Evolutionary conservation across 2,888 invertebrate genomes (phyloP), one percentile per base, ranked within the genome.

Genomic region (Ormyrus pomaceus): DNA sequence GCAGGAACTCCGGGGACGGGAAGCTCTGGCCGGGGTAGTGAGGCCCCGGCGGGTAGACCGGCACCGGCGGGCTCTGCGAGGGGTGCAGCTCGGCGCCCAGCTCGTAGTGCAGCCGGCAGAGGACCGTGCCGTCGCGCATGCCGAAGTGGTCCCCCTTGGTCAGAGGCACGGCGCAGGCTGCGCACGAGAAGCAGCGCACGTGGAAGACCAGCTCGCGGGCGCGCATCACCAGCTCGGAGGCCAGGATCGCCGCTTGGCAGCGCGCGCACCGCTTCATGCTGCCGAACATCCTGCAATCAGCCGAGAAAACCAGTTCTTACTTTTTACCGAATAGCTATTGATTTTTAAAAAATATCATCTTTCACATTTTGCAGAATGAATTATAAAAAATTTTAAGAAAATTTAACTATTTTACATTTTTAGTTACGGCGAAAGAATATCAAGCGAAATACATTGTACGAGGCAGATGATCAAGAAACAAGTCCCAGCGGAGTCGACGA

Each of bases 121-220:
- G 95, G 69, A 98, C 95, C 84, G 96, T 94, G 77, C 96, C 95
- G 86, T 97, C 96, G 85, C 96, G 93, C 92, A 98, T 96, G 84
- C 98, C 98, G 92, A 98, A 99, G 87, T 97, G 97, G 90, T 99
- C 98, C 61, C 99, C 99, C 89, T 98, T 97, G 79, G 95, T 96
- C 81, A 99, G 93, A 5, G 96, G 95, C 56, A 95, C 93, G 90
- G 95, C 95, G 92, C 98, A 98, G 71, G 96, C 94, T 62, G 95
- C 95, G 91, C 98, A 98, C 66, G 96, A 96, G 92, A 99, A 99
- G 92, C 98, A 99, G 89, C 95, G 95, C 81, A 98, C 95, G 92
- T 99, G 98, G 92, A 97, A 99, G 85, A 98, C 97, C 87, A 96
- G 93, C 87, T 98, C 97, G 71, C 97, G 93, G 9, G 97, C 98